These are phyloP conservation scores for Agrochola circellaris DNA, from an alignment of 2,888 invertebrate species.

Conservation along the genomic window DNA sequence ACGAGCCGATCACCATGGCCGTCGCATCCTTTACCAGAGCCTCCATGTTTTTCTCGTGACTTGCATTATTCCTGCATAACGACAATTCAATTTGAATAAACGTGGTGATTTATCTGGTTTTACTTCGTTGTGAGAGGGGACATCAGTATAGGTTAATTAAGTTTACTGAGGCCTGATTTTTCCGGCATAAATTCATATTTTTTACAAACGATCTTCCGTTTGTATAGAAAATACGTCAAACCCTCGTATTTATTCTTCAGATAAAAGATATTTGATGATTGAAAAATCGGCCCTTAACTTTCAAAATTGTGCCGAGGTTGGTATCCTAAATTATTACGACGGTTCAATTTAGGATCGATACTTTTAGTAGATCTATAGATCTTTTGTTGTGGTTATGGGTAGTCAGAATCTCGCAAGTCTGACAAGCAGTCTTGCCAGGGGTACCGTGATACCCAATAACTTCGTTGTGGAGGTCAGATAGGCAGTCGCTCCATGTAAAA, in stretches of 20 bases:
- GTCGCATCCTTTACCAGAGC: conserved; percentile 89
- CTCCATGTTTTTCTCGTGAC: conserved; percentile 85
- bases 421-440: not conserved
- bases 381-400: not conserved
- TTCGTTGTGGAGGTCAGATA: not conserved
- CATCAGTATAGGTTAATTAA: not conserved
- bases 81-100: not conserved
- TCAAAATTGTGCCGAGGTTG: too few relatives aligned
- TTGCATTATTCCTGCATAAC: conserved; percentile 82
- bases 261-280: not conserved
- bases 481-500: not conserved
- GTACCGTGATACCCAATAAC: not conserved
- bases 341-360: not conserved
- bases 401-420: not conserved
- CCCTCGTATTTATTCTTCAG: not conserved
- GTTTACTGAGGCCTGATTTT: not conserved
- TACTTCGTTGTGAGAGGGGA: too few relatives aligned
- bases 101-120: not conserved
- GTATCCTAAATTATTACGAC: not conserved
- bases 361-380: not conserved
- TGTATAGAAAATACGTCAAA: not conserved
- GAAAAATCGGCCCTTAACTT: too few relatives aligned
- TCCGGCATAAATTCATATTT: not conserved
- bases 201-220: not conserved
- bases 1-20: conserved; percentile 87